phyloP scores from a whole-genome alignment of 2,797 vertebrate species.

The Harpagifer antarcticus region DNA sequence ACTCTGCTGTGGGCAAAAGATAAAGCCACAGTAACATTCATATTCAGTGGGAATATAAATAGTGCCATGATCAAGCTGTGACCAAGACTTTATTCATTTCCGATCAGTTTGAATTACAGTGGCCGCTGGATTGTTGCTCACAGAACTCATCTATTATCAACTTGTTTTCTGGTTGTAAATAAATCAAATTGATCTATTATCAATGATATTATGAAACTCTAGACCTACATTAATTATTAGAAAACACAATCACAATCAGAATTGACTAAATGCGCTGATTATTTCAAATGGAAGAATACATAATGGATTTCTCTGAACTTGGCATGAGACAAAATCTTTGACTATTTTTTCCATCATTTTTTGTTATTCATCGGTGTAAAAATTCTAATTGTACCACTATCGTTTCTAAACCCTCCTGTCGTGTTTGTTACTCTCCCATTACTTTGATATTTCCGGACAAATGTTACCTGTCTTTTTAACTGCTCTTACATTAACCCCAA shows the following conservation, averaged over 20 bases:
- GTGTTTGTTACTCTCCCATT: too few species aligned
- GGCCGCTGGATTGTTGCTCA: slow-evolving; percentile 46
- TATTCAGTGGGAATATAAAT: slow-evolving; percentile 75
- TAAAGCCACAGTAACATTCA: slow-evolving; percentile 73
- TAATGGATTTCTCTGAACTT: slow-evolving; percentile 41
- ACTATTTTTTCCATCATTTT: background rate
- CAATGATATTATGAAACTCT: slow-evolving; percentile 50
- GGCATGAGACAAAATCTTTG: slow-evolving; percentile 16
- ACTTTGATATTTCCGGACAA: too few species aligned
- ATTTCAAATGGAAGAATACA: slow-evolving; percentile 60
- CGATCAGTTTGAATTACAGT: slow-evolving; percentile 63
- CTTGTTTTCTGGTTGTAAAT: slow-evolving; percentile 70
- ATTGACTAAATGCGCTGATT: slow-evolving; percentile 54
- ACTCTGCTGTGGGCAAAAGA: slow-evolving; percentile 43
- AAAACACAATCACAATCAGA: slow-evolving; percentile 66
- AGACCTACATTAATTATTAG: slow-evolving; percentile 64
- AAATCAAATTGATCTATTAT: slow-evolving; percentile 66
- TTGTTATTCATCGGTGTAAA: background rate
- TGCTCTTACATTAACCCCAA: too few species aligned
- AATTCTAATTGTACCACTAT: background rate
- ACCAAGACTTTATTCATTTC: slow-evolving; percentile 70
- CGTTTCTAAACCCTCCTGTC: background rate
- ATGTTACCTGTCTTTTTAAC: too few species aligned
- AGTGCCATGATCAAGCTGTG: slow-evolving; percentile 71
- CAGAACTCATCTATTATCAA: slow-evolving; percentile 70